Percentiles rank a stretch among this genome's conserved stretches.
Evolutionary conservation across 2,888 invertebrate species (phyloP).

Genomic region (Leucophenga maculata): DNA sequence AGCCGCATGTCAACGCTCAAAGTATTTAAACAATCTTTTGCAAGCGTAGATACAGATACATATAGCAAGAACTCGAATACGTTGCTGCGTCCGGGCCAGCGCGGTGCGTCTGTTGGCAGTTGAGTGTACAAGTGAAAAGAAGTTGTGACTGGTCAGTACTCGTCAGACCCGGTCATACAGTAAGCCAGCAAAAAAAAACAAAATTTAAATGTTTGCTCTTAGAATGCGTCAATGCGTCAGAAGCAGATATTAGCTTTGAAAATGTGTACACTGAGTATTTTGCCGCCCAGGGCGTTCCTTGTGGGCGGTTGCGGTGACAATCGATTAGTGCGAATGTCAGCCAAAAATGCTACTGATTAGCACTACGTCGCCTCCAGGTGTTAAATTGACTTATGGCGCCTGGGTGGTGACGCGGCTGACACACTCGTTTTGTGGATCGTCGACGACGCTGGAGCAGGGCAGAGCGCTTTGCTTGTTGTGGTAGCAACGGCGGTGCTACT

Average conservation of each 20-base stretch:
- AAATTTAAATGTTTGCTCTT: constrained; percentile 55
- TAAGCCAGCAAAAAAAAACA: neutral
- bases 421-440: constrained; percentile 28
- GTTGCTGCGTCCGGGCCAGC: neutral
- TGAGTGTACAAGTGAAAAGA: constrained; percentile 51
- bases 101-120: constrained; percentile 33
- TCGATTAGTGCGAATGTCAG: constrained; percentile 52
- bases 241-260: neutral
- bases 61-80: neutral
- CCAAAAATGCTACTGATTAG: constrained; percentile 17
- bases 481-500: neutral
- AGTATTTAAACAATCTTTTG: constrained; percentile 59
- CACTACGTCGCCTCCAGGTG: constrained; percentile 13
- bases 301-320: constrained; percentile 64
- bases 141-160: constrained; percentile 67
- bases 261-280: neutral
- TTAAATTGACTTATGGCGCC: constrained; percentile 31
- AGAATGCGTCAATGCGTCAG: constrained; percentile 54
- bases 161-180: neutral
- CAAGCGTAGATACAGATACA: neutral
- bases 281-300: constrained; percentile 40
- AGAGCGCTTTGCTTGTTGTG: neutral
- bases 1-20: constrained; percentile 64
- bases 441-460: neutral
- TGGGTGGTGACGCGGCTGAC: constrained; percentile 32